Percentiles rank a stretch among this genome's conserved stretches.
phyloP scores from a whole-genome alignment of 2,113 vertebrate species.

The Hoplias malabaricus region DNA sequence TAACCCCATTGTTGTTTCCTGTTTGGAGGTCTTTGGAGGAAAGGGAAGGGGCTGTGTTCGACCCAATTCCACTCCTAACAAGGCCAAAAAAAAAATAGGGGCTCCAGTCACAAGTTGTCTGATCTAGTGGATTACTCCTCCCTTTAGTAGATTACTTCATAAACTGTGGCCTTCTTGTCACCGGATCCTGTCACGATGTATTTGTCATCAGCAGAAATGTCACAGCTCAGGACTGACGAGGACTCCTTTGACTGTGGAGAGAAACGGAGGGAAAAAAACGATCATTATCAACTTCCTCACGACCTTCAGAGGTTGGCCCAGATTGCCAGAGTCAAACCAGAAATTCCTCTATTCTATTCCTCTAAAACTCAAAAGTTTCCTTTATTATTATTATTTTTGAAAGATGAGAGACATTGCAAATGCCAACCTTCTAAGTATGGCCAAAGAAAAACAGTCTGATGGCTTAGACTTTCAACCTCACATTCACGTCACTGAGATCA shows the following conservation, averaged over 20 bases:
- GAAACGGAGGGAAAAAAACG: not conserved
- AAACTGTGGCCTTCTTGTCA: constrained; percentile 97
- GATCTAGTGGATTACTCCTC: constrained; percentile 86
- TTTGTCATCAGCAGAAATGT: constrained; percentile 96
- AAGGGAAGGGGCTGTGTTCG: not conserved
- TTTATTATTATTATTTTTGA: not conserved
- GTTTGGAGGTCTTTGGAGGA: constrained; percentile 29
- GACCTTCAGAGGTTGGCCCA: not conserved
- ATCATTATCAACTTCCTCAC: not conserved
- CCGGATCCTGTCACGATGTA: constrained; percentile 97
- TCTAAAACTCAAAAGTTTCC: not conserved
- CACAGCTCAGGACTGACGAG: constrained; percentile 94
- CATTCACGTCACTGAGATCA: not conserved
- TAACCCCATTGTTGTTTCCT: constrained; percentile 33
- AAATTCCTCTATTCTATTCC: not conserved
- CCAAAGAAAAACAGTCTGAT: not conserved
- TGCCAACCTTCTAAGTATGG: not conserved
- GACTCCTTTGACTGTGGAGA: constrained; percentile 91
- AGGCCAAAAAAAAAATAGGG: constrained; percentile 56
- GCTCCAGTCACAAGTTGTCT: constrained; percentile 42
- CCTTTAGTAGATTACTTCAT: constrained; percentile 94
- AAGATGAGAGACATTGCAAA: not conserved
- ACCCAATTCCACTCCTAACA: constrained; percentile 25
- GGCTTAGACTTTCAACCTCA: not conserved
- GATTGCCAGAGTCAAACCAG: not conserved